Percentiles rank a stretch among this genome's conserved stretches.
Conservation (phyloP, 2,797 vertebrate genomes). For the Ptychobarbus kaznakovi region DNA sequence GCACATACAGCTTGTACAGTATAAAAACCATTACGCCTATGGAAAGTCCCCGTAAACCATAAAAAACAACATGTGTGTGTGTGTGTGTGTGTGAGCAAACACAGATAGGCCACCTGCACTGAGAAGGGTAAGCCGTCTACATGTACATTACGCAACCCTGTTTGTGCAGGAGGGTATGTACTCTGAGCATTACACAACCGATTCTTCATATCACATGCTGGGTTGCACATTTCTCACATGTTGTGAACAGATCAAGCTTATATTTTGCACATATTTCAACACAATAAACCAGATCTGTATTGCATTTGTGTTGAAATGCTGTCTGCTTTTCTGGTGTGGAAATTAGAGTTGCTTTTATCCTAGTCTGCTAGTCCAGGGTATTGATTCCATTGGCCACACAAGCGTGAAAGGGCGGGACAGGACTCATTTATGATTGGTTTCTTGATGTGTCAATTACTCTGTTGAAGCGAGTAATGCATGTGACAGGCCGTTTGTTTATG, state of each 20-base stretch:
- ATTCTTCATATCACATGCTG: conserved; percentile 4
- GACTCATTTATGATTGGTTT: conserved; percentile 55
- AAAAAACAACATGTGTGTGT: too few species aligned
- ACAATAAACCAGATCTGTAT: background rate
- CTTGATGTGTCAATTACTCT: conserved; percentile 60
- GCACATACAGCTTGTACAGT: too few species aligned
- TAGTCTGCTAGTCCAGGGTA: conserved; percentile 32
- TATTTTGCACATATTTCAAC: background rate
- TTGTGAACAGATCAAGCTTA: conserved; percentile 3
- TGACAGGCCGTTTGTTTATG: conserved; percentile 65
- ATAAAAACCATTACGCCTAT: too few species aligned
- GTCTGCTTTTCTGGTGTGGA: background rate
- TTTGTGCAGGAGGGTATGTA: conserved; percentile 36
- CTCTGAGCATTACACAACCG: conserved; percentile 33
- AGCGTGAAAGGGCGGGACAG: conserved; percentile 58
- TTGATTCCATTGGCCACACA: conserved; percentile 56
- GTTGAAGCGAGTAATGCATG: conserved; percentile 63
- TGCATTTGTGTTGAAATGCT: background rate
- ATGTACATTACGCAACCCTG: conserved; percentile 37
- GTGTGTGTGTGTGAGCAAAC: conserved; percentile 49
- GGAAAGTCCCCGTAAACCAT: too few species aligned
- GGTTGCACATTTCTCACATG: conserved; percentile 4
- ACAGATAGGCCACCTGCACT: conserved; percentile 53
- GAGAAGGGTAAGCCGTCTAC: conserved; percentile 37
- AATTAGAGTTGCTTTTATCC: background rate